phyloP scores from a whole-genome alignment of 2,888 invertebrate species.

The Bellardia pandia region DNA sequence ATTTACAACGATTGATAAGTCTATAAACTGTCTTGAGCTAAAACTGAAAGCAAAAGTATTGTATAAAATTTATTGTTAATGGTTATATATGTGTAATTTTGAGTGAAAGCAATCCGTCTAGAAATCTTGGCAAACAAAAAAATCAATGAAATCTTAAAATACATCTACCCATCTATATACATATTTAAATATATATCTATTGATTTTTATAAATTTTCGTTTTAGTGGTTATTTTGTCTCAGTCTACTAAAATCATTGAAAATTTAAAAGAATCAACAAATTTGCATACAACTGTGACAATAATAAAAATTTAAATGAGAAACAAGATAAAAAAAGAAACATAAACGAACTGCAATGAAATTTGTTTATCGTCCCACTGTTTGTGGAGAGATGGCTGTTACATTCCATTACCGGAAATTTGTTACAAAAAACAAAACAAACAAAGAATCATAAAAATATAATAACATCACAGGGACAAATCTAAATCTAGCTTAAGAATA shows the following conservation, averaged over 20 bases:
- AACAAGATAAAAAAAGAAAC: constrained; percentile 20
- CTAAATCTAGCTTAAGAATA: not conserved
- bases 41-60: not conserved
- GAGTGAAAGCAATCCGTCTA: constrained; percentile 64
- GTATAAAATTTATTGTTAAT: not conserved
- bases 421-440: constrained; percentile 19
- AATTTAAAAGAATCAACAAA: constrained; percentile 35
- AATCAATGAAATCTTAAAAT: not conserved
- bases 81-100: not conserved
- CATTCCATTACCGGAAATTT: constrained; percentile 36
- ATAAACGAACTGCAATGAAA: constrained; percentile 35
- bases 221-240: constrained; percentile 25
- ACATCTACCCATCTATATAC: too few species aligned
- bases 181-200: too few species aligned
- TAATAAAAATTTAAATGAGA: constrained; percentile 59
- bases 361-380: constrained; percentile 19
- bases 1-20: not conserved
- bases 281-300: constrained; percentile 70
- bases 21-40: not conserved
- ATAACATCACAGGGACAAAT: not conserved
- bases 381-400: not conserved
- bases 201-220: not conserved
- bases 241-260: constrained; percentile 48
- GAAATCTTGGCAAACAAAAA: constrained; percentile 42
- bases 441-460: not conserved